These are phyloP conservation scores for Alectoris magna DNA, from an alignment of 2,797 vertebrate genomes.

Conservation along the genomic window DNA sequence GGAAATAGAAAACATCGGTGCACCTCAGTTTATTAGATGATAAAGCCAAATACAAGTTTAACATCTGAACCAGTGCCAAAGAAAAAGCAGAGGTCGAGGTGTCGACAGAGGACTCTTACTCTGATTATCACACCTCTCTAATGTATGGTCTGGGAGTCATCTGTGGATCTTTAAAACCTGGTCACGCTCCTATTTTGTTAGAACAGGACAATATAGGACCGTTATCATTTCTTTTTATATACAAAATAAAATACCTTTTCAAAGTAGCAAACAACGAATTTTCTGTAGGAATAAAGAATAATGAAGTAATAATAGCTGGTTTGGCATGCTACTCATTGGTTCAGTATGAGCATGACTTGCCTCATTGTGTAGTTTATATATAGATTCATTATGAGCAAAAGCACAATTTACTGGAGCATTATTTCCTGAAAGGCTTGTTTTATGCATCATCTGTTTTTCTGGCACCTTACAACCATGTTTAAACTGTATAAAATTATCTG, in stretches of 20 bases:
- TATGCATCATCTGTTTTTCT: conserved; percentile 50
- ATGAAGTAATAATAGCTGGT: conserved; percentile 59
- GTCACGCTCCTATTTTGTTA: not conserved
- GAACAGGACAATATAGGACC: not conserved
- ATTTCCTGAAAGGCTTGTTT: conserved; percentile 52
- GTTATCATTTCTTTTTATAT: not conserved
- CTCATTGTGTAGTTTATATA: conserved; percentile 62
- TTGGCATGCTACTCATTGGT: not conserved
- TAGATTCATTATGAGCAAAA: conserved; percentile 62
- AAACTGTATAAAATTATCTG: conserved; percentile 51
- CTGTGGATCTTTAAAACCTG: not conserved
- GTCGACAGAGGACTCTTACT: not conserved
- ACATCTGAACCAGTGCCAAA: not conserved
- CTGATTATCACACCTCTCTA: not conserved
- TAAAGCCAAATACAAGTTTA: not conserved
- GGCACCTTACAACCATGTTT: conserved; percentile 36
- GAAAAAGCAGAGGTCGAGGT: not conserved
- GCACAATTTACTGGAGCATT: conserved; percentile 51
- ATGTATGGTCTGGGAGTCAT: not conserved
- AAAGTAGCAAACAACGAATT: not conserved
- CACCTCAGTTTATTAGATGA: not conserved
- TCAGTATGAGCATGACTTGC: conserved; percentile 18
- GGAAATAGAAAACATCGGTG: not conserved
- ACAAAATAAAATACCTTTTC: conserved; percentile 26
- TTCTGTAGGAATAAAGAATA: conserved; percentile 68